Conservation (phyloP, 2,113 vertebrate species). For the Mustelus asterias region DNA sequence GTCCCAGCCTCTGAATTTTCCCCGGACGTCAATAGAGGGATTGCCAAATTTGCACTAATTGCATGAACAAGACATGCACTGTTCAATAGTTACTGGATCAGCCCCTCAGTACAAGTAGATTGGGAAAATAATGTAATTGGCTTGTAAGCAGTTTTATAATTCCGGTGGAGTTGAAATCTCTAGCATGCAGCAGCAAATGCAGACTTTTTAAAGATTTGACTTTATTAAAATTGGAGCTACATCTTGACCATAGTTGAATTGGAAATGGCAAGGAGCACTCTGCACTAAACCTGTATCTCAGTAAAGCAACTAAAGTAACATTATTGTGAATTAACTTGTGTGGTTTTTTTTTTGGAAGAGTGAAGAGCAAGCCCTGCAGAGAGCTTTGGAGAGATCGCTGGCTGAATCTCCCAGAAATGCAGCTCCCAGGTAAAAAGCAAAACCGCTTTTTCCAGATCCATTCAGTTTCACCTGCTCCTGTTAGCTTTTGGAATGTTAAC, state of each 20-base stretch:
- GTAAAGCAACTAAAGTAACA: not conserved
- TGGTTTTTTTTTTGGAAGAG: constrained; percentile 60
- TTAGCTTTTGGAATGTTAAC: not conserved
- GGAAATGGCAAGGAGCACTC: not conserved
- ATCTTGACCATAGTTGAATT: not conserved
- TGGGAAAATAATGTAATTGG: not conserved
- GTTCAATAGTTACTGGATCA: not conserved
- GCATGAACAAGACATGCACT: not conserved
- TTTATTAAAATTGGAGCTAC: not conserved
- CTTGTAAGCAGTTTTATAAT: not conserved
- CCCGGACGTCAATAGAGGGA: not conserved
- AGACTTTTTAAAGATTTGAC: not conserved
- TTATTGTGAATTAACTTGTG: not conserved
- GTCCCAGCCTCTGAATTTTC: not conserved
- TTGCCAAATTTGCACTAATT: not conserved
- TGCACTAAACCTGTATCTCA: not conserved
- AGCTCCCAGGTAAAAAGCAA: constrained; percentile 56
- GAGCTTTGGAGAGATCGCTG: constrained; percentile 87
- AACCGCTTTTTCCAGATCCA: not conserved
- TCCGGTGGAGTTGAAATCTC: not conserved
- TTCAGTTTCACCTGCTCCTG: too few relatives aligned
- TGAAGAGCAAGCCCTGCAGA: constrained; percentile 89
- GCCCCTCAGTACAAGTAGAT: not conserved
- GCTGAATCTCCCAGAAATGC: constrained; percentile 61
- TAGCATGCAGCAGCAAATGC: not conserved